Percentiles rank a stretch among this genome's conserved stretches.
Evolutionary conservation across 2,797 vertebrate species (phyloP).

Genomic region (Buphagus erythrorhynchus): DNA sequence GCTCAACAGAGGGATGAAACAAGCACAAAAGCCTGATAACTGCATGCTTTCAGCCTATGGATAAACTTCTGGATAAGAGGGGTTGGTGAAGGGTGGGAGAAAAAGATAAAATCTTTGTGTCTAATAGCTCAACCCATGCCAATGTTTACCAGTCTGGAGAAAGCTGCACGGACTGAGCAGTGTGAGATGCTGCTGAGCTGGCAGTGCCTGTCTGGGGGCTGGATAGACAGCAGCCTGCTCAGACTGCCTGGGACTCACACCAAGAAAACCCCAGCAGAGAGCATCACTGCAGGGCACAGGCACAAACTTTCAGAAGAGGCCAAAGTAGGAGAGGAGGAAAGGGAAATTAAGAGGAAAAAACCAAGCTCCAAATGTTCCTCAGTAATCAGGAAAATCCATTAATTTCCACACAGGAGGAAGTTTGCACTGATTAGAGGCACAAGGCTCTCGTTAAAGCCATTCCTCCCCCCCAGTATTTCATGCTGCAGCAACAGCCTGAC

Average conservation of each 20-base stretch:
- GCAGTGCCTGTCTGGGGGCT: not conserved
- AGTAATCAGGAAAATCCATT: constrained; percentile 1
- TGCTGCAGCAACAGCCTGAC: not conserved
- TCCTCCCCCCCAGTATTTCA: not conserved
- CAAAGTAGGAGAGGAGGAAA: not conserved
- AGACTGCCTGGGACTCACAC: not conserved
- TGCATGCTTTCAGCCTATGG: not conserved
- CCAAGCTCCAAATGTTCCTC: not conserved
- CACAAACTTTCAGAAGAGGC: not conserved
- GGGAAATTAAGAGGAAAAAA: not conserved
- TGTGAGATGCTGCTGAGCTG: not conserved
- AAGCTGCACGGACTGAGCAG: not conserved
- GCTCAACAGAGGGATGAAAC: not conserved
- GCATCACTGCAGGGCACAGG: not conserved
- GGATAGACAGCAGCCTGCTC: not conserved
- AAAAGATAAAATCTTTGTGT: not conserved
- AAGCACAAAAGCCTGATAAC: not conserved
- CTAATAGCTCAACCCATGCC: not conserved
- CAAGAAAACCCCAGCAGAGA: not conserved
- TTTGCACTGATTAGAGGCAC: not conserved
- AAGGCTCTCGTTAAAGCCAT: not conserved
- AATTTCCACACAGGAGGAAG: not conserved
- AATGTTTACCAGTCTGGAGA: not conserved
- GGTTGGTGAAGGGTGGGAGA: fast-evolving
- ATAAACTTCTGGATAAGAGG: not conserved